Evolutionary conservation across 2,113 vertebrate genomes (phyloP).

Genomic region (Plestiodon gilberti): DNA sequence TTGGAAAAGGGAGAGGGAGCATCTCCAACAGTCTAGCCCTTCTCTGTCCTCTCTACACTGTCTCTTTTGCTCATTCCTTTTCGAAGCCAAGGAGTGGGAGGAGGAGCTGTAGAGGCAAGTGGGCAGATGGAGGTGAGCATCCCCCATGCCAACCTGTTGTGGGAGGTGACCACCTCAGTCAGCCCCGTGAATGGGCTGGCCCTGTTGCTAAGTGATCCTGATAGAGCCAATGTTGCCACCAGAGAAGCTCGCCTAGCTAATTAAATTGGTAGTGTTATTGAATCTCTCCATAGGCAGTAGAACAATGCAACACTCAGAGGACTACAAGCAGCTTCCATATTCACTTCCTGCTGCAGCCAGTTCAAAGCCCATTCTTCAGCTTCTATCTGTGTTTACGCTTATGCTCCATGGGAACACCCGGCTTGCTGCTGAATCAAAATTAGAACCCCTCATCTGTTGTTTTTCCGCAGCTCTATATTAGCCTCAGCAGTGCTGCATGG

Average conservation of each 20-base stretch:
- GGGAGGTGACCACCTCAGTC: too few relatives aligned
- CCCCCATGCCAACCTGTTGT: too few relatives aligned
- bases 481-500: not conserved
- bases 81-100: too few relatives aligned
- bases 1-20: too few relatives aligned
- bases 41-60: too few relatives aligned
- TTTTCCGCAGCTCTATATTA: not conserved
- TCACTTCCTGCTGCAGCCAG: not conserved
- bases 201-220: not conserved
- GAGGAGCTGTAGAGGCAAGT: too few relatives aligned
- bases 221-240: not conserved
- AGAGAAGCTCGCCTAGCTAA: not conserved
- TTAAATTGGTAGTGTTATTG: not conserved
- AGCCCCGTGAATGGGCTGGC: too few relatives aligned
- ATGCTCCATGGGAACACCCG: constrained; percentile 13
- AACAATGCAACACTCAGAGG: constrained; percentile 10
- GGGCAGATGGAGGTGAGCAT: too few relatives aligned
- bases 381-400: constrained; percentile 15
- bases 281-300: not conserved
- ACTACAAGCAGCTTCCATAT: not conserved
- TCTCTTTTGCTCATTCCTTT: too few relatives aligned
- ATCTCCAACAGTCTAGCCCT: too few relatives aligned
- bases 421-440: constrained; percentile 5
- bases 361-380: constrained; percentile 11
- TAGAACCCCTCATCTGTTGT: not conserved